A percentile compares a stretch with the other conserved stretches of the same genome.
phyloP scores from a whole-genome alignment of 2,888 invertebrate species.

The Calephelis perditalis region DNA sequence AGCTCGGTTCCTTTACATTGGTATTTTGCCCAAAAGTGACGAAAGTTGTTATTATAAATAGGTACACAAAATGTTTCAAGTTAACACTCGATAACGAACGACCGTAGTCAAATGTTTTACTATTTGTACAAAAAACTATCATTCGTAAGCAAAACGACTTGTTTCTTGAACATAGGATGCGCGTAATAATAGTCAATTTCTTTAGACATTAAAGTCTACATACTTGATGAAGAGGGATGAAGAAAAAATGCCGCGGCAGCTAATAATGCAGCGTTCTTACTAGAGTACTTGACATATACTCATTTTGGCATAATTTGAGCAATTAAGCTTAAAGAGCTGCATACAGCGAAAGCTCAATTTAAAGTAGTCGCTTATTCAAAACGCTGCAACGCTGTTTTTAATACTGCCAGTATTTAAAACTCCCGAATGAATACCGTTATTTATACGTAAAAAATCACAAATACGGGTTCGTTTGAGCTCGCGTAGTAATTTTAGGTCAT shows the following conservation, averaged over 20 bases:
- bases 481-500: background rate
- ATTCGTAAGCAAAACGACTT: too few species aligned
- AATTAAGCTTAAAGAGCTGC: background rate
- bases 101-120: too few species aligned
- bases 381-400: conserved; percentile 1
- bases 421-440: background rate
- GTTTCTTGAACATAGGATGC: too few species aligned
- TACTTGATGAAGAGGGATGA: too few species aligned
- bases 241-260: background rate
- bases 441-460: background rate
- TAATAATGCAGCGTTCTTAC: background rate
- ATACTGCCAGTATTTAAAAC: background rate
- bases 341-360: conserved; percentile 8
- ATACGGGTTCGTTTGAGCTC: background rate
- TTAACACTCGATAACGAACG: too few species aligned
- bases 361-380: conserved; percentile 4
- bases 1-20: too few species aligned
- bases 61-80: too few species aligned
- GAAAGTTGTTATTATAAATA: too few species aligned
- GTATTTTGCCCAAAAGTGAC: too few species aligned
- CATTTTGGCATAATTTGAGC: conserved; percentile 8
- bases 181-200: too few species aligned
- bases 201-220: too few species aligned
- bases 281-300: conserved; percentile 8
- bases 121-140: too few species aligned